phyloP scores from a whole-genome alignment of 2,797 vertebrate species.

The Malacoraja senta region DNA sequence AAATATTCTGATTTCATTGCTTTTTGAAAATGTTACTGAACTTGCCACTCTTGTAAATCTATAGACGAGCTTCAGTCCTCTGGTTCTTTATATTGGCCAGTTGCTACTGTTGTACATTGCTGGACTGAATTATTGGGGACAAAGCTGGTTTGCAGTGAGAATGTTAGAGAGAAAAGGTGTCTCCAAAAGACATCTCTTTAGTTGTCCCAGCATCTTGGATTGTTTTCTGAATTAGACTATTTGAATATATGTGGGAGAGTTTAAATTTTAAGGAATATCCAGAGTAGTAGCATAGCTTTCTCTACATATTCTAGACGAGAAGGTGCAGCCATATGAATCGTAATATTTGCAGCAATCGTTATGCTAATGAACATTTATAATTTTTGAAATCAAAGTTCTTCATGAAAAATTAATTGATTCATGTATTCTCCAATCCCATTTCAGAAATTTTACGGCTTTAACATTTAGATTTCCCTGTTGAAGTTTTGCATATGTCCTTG shows the following conservation, averaged over 20 bases:
- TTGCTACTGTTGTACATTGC: background rate
- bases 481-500: background rate
- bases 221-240: background rate
- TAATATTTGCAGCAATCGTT: no score
- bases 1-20: background rate
- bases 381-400: background rate
- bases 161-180: background rate
- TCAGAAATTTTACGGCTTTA: background rate
- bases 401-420: background rate
- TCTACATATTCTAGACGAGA: no score
- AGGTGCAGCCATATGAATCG: no score
- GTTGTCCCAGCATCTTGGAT: background rate
- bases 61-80: background rate
- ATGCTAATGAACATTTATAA: background rate
- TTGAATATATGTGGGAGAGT: background rate
- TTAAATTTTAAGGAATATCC: no score
- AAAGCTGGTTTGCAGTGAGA: background rate
- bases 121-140: background rate
- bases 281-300: no score
- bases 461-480: background rate
- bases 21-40: background rate
- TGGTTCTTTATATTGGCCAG: background rate
- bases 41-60: background rate
- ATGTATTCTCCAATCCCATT: background rate
- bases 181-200: background rate